Percentiles rank a stretch among this genome's conserved stretches.
Evolutionary conservation across 1,140 invertebrate genomes (phyloP).

Genomic region (Nephila pilipes): DNA sequence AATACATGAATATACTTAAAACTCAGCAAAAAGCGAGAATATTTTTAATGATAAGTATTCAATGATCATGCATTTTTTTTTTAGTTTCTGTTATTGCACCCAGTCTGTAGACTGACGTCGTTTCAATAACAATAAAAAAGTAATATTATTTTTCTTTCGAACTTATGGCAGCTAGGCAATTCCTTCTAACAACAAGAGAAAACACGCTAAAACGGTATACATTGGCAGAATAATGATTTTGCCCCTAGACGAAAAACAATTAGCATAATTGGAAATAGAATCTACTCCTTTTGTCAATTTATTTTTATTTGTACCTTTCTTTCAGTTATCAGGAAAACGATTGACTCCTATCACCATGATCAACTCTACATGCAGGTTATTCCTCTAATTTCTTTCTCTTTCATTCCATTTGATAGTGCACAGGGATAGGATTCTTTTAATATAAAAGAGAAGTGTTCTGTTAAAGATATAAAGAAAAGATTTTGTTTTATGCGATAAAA

Average conservation of each 20-base stretch:
- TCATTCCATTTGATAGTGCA: background rate
- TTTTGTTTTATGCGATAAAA: too few relatives aligned
- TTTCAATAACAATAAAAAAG: background rate
- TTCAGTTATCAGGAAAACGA: background rate
- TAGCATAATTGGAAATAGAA: constrained; percentile 23
- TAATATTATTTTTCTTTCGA: background rate
- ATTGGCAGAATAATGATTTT: background rate
- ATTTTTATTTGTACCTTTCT: background rate
- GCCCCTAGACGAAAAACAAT: background rate
- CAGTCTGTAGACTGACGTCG: background rate
- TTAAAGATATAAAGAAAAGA: too few relatives aligned
- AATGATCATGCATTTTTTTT: too few relatives aligned
- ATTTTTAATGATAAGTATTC: too few relatives aligned
- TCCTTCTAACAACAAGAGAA: background rate
- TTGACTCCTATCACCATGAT: constrained; percentile 13
- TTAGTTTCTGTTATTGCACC: too few relatives aligned
- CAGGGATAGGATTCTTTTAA: too few relatives aligned
- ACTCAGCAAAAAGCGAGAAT: too few relatives aligned
- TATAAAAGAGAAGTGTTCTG: too few relatives aligned
- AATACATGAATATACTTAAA: too few relatives aligned
- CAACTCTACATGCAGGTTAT: background rate
- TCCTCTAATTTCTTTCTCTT: background rate
- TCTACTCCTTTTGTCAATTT: background rate
- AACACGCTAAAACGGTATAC: background rate
- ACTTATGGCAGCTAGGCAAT: background rate